A percentile compares a stretch with the other conserved stretches of the same genome.
These are phyloP conservation scores for Globodera rostochiensis DNA, from an alignment of 1,140 invertebrate species.

Conservation along the genomic window DNA sequence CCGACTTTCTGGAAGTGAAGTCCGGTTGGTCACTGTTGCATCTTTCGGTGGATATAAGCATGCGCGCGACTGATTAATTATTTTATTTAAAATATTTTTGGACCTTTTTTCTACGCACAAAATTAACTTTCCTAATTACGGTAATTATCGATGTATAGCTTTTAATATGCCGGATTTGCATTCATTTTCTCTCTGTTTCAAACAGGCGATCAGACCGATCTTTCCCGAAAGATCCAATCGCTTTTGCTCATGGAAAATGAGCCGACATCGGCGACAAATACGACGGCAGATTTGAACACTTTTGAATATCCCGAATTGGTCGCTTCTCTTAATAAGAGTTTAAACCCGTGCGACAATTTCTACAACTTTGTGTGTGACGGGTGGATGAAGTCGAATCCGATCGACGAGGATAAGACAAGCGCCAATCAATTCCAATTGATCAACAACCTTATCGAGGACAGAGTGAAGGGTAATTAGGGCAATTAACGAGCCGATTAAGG, in stretches of 20 bases:
- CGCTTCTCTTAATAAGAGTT: slow-evolving; percentile 27
- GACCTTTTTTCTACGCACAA: not conserved
- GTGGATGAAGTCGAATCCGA: slow-evolving; percentile 28
- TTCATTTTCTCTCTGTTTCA: not conserved
- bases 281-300: not conserved
- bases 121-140: not conserved
- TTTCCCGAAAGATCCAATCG: slow-evolving; percentile 11
- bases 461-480: slow-evolving; percentile 32
- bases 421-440: slow-evolving; percentile 37
- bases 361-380: slow-evolving; percentile 36
- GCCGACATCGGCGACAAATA: not conserved
- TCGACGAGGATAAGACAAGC: slow-evolving; percentile 34
- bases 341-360: slow-evolving; percentile 38
- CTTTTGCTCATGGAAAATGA: not conserved
- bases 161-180: not conserved
- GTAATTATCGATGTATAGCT: not conserved
- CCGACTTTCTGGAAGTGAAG: slow-evolving; percentile 29
- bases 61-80: not conserved
- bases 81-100: not conserved
- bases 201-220: not conserved
- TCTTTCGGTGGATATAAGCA: too few species aligned
- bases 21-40: not conserved
- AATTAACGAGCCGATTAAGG: not conserved
- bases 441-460: slow-evolving; percentile 33
- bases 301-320: slow-evolving; percentile 32